Base-by-base conservation (phyloP, 2,113 vertebrate genomes). In the Xenus cinereus region DNA sequence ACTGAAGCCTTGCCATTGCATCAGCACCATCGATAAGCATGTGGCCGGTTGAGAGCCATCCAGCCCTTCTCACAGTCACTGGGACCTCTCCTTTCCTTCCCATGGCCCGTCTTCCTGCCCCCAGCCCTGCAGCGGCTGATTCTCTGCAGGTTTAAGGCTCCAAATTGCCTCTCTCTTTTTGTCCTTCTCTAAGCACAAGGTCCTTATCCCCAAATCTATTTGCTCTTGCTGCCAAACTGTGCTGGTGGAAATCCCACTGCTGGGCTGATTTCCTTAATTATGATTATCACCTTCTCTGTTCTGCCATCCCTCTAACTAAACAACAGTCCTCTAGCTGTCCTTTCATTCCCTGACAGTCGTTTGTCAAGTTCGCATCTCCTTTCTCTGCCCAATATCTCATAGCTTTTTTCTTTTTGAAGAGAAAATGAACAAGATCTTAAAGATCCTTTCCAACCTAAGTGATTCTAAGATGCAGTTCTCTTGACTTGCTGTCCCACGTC, bases 11-110 rank as follows among this genome's bases (percentile, higher is more conserved):
- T 1, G 0, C 56, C 19, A 3, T 50, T 2, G 1, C 16, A 32
- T 43, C 2, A 1, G 32, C 27, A 22, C 46, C 6, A 1, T 6
- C 67, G 48, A 28, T 24, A 35, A n/a, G 7, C 41, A 18, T 20
- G 24, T 75, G 81, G 17, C 28, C 77, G 32, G 26, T 7, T 48
- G 23, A 24, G 48, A 62, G 63, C 15, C 53, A 13, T 20, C 24
- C 39, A 45, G 35, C 18, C 35, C 37, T 32, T 59, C 26, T 46
- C 1, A 0, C 0, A 2, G 5, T 30, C 6, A 1, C 46, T 6
- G 3, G 17, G 43, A 53, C 24, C 7, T 79, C 63, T 37, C 37
- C 59, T 54, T 73, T 28, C 64, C 30, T 30, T 43, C 43, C 23
- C 6, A 0, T 21, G 41, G 33, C 16, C 51, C 17, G 1, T 50